phyloP scores from a whole-genome alignment of 2,888 invertebrate species.

The Ornithoptera priamus region DNA sequence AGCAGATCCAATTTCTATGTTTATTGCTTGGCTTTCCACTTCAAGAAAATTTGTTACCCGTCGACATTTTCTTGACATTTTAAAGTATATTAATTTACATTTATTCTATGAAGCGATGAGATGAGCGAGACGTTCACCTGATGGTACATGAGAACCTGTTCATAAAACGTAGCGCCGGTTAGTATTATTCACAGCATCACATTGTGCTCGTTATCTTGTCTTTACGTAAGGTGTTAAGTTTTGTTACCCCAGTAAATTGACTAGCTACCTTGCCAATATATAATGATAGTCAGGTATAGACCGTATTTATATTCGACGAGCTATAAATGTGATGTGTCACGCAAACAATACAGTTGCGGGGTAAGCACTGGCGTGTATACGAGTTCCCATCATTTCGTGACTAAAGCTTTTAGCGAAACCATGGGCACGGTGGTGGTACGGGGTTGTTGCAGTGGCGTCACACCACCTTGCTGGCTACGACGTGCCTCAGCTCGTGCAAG shows the following conservation, averaged over 20 bases:
- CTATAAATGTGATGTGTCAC: slow-evolving; percentile 5
- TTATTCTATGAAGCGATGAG: too few species aligned
- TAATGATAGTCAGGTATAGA: not conserved
- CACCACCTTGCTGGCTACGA: slow-evolving; percentile 62
- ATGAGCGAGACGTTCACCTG: too few species aligned
- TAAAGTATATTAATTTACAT: too few species aligned
- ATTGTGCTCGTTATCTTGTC: too few species aligned
- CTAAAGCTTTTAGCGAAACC: slow-evolving; percentile 39
- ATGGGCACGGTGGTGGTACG: slow-evolving; percentile 37
- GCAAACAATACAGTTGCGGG: slow-evolving; percentile 3
- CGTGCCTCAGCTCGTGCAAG: slow-evolving; percentile 39
- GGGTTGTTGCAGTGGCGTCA: slow-evolving; percentile 60
- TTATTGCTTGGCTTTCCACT: not conserved
- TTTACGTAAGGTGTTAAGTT: too few species aligned
- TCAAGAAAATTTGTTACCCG: too few species aligned
- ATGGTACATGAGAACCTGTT: too few species aligned
- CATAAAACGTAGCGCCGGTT: too few species aligned
- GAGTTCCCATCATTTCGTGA: slow-evolving; percentile 39
- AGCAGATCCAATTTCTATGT: not conserved
- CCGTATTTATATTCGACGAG: not conserved
- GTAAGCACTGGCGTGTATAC: slow-evolving; percentile 23
- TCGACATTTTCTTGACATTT: not conserved
- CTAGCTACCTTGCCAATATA: too few species aligned
- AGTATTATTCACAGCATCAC: too few species aligned
- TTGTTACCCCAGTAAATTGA: too few species aligned